Conservation (phyloP, 2,888 invertebrate genomes). For the Pecten maximus region DNA sequence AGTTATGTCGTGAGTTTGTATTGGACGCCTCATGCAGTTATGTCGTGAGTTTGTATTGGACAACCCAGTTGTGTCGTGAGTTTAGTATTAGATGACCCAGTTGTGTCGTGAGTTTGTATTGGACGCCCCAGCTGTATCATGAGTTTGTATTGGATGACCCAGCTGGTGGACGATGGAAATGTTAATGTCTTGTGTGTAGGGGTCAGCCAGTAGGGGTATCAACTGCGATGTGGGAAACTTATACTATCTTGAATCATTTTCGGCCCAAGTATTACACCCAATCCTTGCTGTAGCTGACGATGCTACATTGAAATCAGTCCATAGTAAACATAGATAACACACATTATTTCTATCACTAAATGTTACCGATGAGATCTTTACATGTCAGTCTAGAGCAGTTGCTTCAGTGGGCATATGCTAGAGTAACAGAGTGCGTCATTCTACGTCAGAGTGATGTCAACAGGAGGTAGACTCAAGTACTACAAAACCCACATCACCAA, state of each 20-base stretch:
- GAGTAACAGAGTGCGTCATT: background rate
- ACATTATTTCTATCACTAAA: background rate
- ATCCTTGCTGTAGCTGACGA: background rate
- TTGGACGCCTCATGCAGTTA: too few relatives aligned
- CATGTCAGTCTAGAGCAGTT: background rate
- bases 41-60: too few relatives aligned
- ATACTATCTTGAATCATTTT: background rate
- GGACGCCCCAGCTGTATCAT: too few relatives aligned
- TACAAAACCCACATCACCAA: background rate
- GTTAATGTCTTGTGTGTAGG: background rate
- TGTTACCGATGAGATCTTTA: background rate
- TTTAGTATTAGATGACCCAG: too few relatives aligned
- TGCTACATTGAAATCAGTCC: background rate
- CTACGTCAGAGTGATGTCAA: slow-evolving; percentile 27
- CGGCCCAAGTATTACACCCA: background rate
- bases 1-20: too few relatives aligned
- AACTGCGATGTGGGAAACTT: background rate
- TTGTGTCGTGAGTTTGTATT: too few relatives aligned
- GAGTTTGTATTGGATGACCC: background rate
- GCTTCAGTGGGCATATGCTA: background rate
- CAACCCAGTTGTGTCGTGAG: too few relatives aligned
- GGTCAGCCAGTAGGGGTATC: background rate
- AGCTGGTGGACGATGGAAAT: background rate
- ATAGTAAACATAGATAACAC: background rate
- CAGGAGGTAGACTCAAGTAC: background rate